Base-by-base conservation (phyloP, 1,140 invertebrate genomes). In the Drosophila kurseongensis region DNA sequence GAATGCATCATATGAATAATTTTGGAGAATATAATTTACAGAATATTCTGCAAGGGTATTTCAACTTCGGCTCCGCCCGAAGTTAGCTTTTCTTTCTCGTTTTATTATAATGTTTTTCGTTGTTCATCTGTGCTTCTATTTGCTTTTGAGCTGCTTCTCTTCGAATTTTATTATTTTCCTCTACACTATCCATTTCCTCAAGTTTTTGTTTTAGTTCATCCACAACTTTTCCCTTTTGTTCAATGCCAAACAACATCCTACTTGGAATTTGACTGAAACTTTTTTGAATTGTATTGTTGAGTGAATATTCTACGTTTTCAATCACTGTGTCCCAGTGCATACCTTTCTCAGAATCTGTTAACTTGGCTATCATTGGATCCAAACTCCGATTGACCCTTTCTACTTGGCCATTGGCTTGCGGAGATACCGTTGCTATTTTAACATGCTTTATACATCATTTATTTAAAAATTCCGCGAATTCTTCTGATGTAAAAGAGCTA, bases 341-440 rank as follows among this genome's bases (percentile, higher is more conserved):
- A 42, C n/a, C 7, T n/a, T 14, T 42, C 13, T 14, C 40, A 41
- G 13, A n/a, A 14, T 41, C 41, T 1, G n/a, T 42, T 42, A 14
- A 42, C n/a, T 14, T 42, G 13, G 41, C n/a, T 14, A 10, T 51
- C 50, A 29, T 23, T 29, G 52, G 83, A 5, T 60, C 18, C 56
- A 92, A 88, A 4, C 78, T 90, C 45, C 52, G 12, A 32, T 78
- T 58, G 5, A 23, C 13, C 72, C 80, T 68, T n/a, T n/a, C n/a
- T n/a, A n/a, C n/a, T n/a, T n/a, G n/a, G n/a, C n/a, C n/a, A n/a
- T n/a, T n/a, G n/a, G n/a, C n/a, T n/a, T 91, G 61, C 32, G 91
- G 50, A 14, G 55, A 47, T 9, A 78, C 80, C 58, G 77, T 48
- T 9, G 5, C 23, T 4, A 23, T 23, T 23, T 23, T 23, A 23